Base-by-base conservation (phyloP, 1,140 invertebrate genomes). In the Drosophila rhopaloa region DNA sequence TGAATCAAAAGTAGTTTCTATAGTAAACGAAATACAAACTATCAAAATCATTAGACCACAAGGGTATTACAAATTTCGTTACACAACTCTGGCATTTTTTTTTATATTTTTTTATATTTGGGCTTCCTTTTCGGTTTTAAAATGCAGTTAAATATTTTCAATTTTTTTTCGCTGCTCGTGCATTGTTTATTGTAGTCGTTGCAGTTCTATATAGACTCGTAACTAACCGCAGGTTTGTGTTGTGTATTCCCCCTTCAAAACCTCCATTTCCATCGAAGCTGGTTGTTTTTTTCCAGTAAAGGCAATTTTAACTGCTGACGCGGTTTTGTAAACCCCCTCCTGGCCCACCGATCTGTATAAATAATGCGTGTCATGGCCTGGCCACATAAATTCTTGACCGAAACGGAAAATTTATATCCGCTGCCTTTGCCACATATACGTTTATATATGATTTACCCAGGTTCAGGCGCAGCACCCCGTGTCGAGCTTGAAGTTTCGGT, bases 151-250 rank as follows among this genome's bases (percentile, higher is more conserved):
- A 85, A 85, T 79, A 86, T 85, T 86, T 86, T 44, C 57, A 47
- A 63, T 84, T 81, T 85, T 85, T 81, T 61, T 32, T 32, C 29
- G 44, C 29, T 24, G 55, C 60, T 47, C 37, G 19, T 44, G 53
- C 63, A 48, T 51, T 53, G 72, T 66, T 74, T 50, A 55, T 48
- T 75, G 65, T 68, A 62, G 66, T 70, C 40, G 76, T 79, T 88
- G 82, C 70, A 79, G 70, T 88, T 79, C 78, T 86, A 86, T 85
- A 86, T 86, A 82, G 74, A 88, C 83, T 88, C 82, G 82, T 86
- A 86, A 86, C 82, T 86, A 86, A 86, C 82, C 82, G 83, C 82
- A 86, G 82, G 83, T 86, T 85, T 85, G 75, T 81, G 82, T 88
- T 85, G 74, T 71, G 79, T 79, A 44, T 65, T 63, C 41, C 48